phyloP scores from a whole-genome alignment of 2,113 vertebrate species.

The Petromus typicus region DNA sequence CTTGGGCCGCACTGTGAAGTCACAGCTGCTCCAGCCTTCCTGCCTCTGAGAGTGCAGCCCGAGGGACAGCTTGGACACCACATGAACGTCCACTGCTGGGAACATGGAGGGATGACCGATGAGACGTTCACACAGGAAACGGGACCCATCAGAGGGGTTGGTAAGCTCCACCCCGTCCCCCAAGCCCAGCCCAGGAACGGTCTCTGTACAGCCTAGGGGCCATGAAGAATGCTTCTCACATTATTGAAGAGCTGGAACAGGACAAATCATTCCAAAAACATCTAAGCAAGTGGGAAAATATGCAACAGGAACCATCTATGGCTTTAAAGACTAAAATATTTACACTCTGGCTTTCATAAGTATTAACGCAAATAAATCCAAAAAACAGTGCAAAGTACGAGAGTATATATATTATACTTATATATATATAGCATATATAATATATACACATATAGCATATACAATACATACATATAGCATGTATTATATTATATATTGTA shows the following conservation, averaged over 20 bases:
- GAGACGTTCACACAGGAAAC: neutral
- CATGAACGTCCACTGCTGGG: neutral
- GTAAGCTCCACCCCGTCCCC: neutral
- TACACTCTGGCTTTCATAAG: neutral
- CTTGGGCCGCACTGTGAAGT: neutral
- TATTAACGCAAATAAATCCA: neutral
- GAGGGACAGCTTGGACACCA: neutral
- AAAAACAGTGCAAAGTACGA: neutral
- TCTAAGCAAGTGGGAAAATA: neutral
- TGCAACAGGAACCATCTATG: neutral
- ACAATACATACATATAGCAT: too few species aligned
- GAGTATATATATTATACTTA: neutral
- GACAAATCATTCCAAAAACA: neutral
- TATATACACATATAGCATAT: too few species aligned
- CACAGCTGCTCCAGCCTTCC: neutral
- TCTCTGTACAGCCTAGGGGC: neutral
- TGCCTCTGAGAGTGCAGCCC: too few species aligned
- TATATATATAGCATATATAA: neutral
- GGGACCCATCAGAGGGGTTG: fast-evolving
- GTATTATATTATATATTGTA: too few species aligned
- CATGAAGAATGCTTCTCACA: neutral
- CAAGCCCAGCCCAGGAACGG: neutral
- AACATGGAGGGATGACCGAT: neutral
- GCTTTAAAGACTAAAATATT: neutral
- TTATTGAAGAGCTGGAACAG: neutral